A percentile compares a stretch with the other conserved stretches of the same genome.
Evolutionary conservation across 2,888 invertebrate genomes (phyloP).

Genomic region (Megaustenia siamemsis): DNA sequence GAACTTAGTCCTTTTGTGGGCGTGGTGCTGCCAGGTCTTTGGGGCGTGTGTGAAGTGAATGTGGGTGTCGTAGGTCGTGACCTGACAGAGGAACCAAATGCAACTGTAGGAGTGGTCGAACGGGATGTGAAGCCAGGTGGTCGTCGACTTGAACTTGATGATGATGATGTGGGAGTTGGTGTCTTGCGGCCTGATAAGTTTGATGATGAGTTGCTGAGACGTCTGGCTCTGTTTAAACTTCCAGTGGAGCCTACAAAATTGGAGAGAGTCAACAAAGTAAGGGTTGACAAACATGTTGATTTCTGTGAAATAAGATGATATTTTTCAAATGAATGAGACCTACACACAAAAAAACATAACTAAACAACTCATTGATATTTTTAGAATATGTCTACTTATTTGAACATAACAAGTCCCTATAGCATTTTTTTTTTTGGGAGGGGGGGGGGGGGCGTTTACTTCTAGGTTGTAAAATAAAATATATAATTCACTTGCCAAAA

Average conservation of each 20-base stretch:
- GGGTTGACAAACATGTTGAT: too few species aligned
- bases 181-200: conserved; percentile 61
- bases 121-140: conserved; percentile 64
- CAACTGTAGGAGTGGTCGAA: conserved; percentile 69
- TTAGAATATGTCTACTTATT: too few species aligned
- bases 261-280: too few species aligned
- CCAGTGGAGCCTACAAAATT: conserved; percentile 69
- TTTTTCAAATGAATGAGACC: too few species aligned
- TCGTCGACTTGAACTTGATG: conserved; percentile 46
- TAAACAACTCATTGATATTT: too few species aligned
- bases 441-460: too few species aligned
- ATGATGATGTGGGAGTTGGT: conserved; percentile 57
- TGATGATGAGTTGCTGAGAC: conserved; percentile 71
- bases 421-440: too few species aligned
- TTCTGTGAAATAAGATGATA: too few species aligned
- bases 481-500: too few species aligned
- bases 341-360: too few species aligned
- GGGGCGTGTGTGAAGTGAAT: conserved; percentile 58
- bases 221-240: conserved; percentile 68
- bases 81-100: conserved; percentile 60
- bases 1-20: conserved; percentile 54
- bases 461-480: too few species aligned
- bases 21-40: conserved; percentile 59
- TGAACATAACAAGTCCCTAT: too few species aligned
- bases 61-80: conserved; percentile 70